These are phyloP conservation scores for Enteromius argenteus DNA, from an alignment of 2,797 vertebrate genomes.

Conservation along the genomic window DNA sequence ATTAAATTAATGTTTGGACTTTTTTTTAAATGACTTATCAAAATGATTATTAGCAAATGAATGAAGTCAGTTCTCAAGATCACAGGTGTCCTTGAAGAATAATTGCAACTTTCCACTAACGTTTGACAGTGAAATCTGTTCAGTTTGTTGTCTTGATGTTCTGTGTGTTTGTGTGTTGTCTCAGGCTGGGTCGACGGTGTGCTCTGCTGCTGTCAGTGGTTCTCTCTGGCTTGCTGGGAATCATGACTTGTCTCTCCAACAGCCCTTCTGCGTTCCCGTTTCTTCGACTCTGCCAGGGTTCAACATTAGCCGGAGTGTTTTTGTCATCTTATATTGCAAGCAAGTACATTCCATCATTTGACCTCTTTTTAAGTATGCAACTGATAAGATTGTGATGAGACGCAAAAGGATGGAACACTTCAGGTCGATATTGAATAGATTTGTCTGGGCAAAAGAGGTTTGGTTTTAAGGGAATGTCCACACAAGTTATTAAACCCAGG, in stretches of 20 bases:
- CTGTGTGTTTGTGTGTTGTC: conserved; percentile 14
- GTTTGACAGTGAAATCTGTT: background rate
- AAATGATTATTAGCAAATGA: too few relatives aligned
- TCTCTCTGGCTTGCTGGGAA: conserved; percentile 80
- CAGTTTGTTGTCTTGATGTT: background rate
- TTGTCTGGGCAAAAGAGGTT: background rate
- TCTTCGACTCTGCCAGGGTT: conserved; percentile 80
- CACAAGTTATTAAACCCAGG: background rate
- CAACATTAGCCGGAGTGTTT: conserved; percentile 81
- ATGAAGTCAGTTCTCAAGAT: background rate
- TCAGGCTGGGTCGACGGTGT: conserved; percentile 85
- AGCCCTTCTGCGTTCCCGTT: conserved; percentile 77
- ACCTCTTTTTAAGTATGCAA: background rate
- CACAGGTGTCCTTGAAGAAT: background rate
- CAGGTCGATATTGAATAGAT: background rate
- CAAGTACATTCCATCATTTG: conserved; percentile 65
- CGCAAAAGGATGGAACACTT: background rate
- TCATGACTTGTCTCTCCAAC: conserved; percentile 77
- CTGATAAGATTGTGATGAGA: background rate
- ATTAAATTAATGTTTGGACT: too few relatives aligned
- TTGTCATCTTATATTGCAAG: conserved; percentile 85
- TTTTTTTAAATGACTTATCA: too few relatives aligned
- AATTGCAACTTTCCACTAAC: background rate
- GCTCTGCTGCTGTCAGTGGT: conserved; percentile 79
- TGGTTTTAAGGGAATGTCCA: background rate